Evolutionary conservation across 2,113 vertebrate genomes (phyloP), one percentile per base, ranked within the genome.

Genomic region (Aspiorhynchus laticeps): DNA sequence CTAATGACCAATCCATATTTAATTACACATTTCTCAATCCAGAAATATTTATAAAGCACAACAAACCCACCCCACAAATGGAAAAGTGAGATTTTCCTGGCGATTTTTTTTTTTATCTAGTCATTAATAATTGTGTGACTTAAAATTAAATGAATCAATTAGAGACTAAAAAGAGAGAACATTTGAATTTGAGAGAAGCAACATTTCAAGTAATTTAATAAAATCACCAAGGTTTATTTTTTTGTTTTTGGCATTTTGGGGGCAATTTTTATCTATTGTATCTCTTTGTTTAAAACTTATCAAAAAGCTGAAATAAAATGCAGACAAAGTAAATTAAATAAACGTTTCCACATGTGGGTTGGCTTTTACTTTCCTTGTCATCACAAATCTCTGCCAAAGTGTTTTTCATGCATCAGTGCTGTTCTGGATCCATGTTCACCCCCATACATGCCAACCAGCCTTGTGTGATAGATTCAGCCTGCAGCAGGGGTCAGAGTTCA

Each of bases 401-500:
- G 71, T 85, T 63, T 8, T 80, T 67, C 48, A 46, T 26, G 0
- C 14, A 28, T 28, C 36, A 73, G 8, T 5, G 46, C 59, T 31
- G 9, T 81, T 36, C 38, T n/a, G 33, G 81, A 86, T 81, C 38
- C 85, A 28, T 21, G 84, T 88, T 88, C 87, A 77, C 91, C 91
- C 92, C 91, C 85, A 87, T 19, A 83, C 86, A 85, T 85, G 76
- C 53, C 65, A 88, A 31, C 31, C 2, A 61, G 36, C 4, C 28
- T 48, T 53, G 61, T 87, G n/a, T 81, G 88, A 89, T 88, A 84
- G 86, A 89, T 88, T 84, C 83, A 76, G 91, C 93, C 91, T 87
- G 73, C 90, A 88, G 90, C 88, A 86, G 86, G 91, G 93, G 94
- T 91, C 91, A 93, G 91, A 94, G 95, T 94, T 94, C 93, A 89